Conservation (phyloP, 2,888 invertebrate genomes). For the Ethmia dodecea region DNA sequence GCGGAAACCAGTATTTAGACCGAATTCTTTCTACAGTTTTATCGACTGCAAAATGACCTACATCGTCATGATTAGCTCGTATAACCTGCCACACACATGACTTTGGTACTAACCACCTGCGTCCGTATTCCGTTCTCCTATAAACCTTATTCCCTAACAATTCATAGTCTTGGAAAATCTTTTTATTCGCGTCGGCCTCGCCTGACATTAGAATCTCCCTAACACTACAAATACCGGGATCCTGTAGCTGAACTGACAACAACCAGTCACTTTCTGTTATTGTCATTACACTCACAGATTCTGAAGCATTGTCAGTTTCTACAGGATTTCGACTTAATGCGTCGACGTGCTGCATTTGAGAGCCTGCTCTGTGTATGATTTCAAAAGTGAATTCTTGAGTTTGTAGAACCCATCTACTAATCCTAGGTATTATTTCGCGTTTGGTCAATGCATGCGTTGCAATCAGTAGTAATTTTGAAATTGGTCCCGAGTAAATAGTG, state of each 20-base stretch:
- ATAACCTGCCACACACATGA: slow-evolving; percentile 24
- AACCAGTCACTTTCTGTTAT: slow-evolving; percentile 18
- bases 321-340: slow-evolving; percentile 18
- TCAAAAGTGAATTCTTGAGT: slow-evolving; percentile 23
- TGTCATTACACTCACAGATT: slow-evolving; percentile 13
- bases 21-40: slow-evolving; percentile 23
- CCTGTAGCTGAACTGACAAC: slow-evolving; percentile 22
- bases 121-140: slow-evolving; percentile 19
- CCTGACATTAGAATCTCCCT: slow-evolving; percentile 19
- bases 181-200: slow-evolving; percentile 18
- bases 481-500: not conserved
- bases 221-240: slow-evolving; percentile 12
- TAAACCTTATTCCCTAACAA: slow-evolving; percentile 24
- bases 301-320: slow-evolving; percentile 23
- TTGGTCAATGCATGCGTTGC: slow-evolving; percentile 17
- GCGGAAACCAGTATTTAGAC: slow-evolving; percentile 15
- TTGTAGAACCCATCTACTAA: slow-evolving; percentile 22
- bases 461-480: slow-evolving; percentile 1
- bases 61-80: slow-evolving; percentile 26
- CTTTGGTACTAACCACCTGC: slow-evolving; percentile 28
- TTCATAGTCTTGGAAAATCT: slow-evolving; percentile 24
- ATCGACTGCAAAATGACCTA: slow-evolving; percentile 30
- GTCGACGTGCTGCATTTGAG: slow-evolving; percentile 19
- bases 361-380: slow-evolving; percentile 17
- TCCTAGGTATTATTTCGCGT: slow-evolving; percentile 24